These are phyloP conservation scores for Labeo catla DNA, from an alignment of 2,113 vertebrate genomes.

Conservation along the genomic window DNA sequence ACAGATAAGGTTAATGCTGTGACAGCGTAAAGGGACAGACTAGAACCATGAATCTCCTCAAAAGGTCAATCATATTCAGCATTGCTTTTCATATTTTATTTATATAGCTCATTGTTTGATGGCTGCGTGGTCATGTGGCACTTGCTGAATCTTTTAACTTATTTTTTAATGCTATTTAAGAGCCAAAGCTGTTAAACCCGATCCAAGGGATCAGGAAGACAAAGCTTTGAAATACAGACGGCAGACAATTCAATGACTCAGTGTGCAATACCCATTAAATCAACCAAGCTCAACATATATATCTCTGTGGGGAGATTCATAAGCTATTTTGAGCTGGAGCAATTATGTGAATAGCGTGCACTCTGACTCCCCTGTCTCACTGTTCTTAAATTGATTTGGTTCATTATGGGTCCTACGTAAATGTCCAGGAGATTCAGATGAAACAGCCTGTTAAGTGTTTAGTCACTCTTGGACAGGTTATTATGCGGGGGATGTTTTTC, in stretches of 20 bases:
- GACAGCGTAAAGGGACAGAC: conserved; percentile 18
- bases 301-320: conserved; percentile 30
- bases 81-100: conserved; percentile 60
- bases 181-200: neutral
- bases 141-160: neutral
- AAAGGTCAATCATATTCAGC: conserved; percentile 60
- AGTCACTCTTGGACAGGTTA: conserved; percentile 10
- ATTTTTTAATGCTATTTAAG: neutral
- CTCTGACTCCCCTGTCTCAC: conserved; percentile 28
- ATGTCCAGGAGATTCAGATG: conserved; percentile 25
- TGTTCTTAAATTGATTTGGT: conserved; percentile 41
- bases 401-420: conserved; percentile 20
- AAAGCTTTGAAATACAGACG: conserved; percentile 25
- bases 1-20: conserved; percentile 55
- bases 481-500: neutral
- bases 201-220: neutral
- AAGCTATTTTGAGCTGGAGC: conserved; percentile 26
- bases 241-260: conserved; percentile 22
- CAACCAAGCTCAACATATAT: conserved; percentile 32
- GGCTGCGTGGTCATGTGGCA: conserved; percentile 14
- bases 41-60: conserved; percentile 45
- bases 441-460: conserved; percentile 15
- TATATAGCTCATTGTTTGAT: conserved; percentile 49
- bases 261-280: conserved; percentile 26
- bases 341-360: conserved; percentile 36